phyloP scores from a whole-genome alignment of 2,113 vertebrate species.

The Stegostoma tigrinum region DNA sequence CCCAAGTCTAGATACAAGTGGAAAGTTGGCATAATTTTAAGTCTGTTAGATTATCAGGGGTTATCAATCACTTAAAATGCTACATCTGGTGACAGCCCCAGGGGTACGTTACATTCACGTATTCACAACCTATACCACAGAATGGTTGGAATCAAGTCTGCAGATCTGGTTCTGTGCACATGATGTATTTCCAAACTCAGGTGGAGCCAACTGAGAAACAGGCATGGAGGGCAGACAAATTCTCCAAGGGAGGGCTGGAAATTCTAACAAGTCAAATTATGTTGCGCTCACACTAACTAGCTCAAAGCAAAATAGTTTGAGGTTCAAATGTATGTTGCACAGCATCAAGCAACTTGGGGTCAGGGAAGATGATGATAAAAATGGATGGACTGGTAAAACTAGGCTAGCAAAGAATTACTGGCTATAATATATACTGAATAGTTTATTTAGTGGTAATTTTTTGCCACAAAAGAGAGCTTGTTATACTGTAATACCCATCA shows the following conservation, averaged over 20 bases:
- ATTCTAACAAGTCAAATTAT: neutral
- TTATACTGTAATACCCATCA: conserved; percentile 36
- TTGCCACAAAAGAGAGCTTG: neutral
- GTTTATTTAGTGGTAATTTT: conserved; percentile 35
- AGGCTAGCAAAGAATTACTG: neutral
- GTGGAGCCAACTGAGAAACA: neutral
- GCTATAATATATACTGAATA: conserved; percentile 38
- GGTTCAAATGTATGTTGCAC: neutral
- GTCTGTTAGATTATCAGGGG: neutral
- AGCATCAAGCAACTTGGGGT: neutral
- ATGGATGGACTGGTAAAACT: neutral
- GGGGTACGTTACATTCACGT: neutral
- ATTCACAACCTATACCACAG: neutral
- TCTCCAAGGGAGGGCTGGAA: neutral
- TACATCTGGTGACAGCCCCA: neutral
- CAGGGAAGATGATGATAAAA: neutral
- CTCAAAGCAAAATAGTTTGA: neutral
- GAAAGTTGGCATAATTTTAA: neutral
- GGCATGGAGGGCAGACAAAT: neutral
- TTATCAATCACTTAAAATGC: neutral
- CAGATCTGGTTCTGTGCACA: neutral
- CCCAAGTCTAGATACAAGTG: neutral
- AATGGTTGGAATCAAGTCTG: neutral
- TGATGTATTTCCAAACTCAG: neutral
- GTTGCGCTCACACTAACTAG: too few relatives aligned